These are phyloP conservation scores for Lates calcarifer DNA, from an alignment of 2,113 vertebrate genomes.

Conservation along the genomic window DNA sequence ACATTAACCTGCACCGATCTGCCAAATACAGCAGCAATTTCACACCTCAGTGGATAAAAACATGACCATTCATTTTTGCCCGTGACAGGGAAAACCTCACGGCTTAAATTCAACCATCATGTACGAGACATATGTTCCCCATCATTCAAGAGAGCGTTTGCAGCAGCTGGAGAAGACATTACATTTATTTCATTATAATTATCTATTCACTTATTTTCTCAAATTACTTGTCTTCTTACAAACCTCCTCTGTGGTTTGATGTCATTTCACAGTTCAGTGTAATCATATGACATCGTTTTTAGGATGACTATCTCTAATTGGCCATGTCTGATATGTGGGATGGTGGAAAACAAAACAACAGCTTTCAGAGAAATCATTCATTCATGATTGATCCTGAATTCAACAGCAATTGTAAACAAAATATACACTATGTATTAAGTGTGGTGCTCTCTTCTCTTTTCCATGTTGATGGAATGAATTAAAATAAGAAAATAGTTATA, in stretches of 20 bases:
- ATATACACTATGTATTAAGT: not conserved
- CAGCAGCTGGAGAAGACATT: slow-evolving; percentile 14
- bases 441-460: not conserved
- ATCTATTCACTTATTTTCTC: slow-evolving; percentile 41
- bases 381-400: slow-evolving; percentile 6
- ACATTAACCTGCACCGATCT: slow-evolving; percentile 77
- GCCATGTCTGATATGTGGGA: slow-evolving; percentile 20
- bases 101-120: slow-evolving; percentile 57
- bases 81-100: slow-evolving; percentile 67
- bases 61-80: slow-evolving; percentile 77
- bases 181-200: slow-evolving; percentile 55
- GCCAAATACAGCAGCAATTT: slow-evolving; percentile 84
- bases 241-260: slow-evolving; percentile 5
- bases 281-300: slow-evolving; percentile 13
- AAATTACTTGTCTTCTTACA: slow-evolving; percentile 24
- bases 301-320: slow-evolving; percentile 31
- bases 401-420: slow-evolving; percentile 3
- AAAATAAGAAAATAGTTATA: not conserved
- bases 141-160: slow-evolving; percentile 47
- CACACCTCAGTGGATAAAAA: slow-evolving; percentile 81
- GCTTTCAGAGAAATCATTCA: slow-evolving; percentile 10
- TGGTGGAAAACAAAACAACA: slow-evolving; percentile 27
- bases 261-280: slow-evolving; percentile 27
- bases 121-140: slow-evolving; percentile 52
- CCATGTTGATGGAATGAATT: not conserved